Percentiles rank a stretch among this genome's conserved stretches.
These are phyloP conservation scores for Brachionus koreanus DNA, from an alignment of 1,140 invertebrate species.

Conservation along the genomic window DNA sequence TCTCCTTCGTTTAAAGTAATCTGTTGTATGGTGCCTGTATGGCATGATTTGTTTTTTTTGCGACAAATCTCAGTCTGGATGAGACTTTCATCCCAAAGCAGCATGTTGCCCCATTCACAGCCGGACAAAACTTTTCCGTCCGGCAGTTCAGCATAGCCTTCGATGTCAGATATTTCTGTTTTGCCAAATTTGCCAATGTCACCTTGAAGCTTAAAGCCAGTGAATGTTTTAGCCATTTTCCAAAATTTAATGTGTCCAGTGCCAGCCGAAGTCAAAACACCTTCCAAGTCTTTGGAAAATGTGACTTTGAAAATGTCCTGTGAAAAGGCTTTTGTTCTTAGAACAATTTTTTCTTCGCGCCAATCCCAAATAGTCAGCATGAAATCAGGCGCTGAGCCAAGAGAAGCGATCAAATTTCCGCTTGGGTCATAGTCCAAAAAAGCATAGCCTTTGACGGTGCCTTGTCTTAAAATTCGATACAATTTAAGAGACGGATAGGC, in stretches of 20 bases:
- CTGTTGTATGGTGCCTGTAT: slow-evolving; percentile 68
- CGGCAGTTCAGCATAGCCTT: slow-evolving; percentile 74
- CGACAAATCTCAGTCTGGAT: slow-evolving; percentile 76
- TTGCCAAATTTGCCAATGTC: slow-evolving; percentile 79
- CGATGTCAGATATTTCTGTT: slow-evolving; percentile 80
- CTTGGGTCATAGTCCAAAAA: slow-evolving; percentile 73
- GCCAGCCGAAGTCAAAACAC: slow-evolving; percentile 72
- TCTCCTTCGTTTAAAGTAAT: slow-evolving; percentile 67
- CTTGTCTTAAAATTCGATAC: slow-evolving; percentile 68
- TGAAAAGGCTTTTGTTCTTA: slow-evolving; percentile 73
- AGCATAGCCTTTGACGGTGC: slow-evolving; percentile 69
- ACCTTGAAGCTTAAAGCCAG: slow-evolving; percentile 79
- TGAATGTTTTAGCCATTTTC: slow-evolving; percentile 84
- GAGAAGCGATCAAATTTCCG: slow-evolving; percentile 73
- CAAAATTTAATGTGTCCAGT: slow-evolving; percentile 80
- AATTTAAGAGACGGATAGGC: slow-evolving; percentile 73
- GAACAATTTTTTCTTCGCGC: slow-evolving; percentile 68
- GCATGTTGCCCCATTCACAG: slow-evolving; percentile 80
- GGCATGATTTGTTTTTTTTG: slow-evolving; percentile 68
- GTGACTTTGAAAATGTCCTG: slow-evolving; percentile 70
- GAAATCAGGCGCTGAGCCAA: slow-evolving; percentile 77
- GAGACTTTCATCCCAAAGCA: slow-evolving; percentile 79
- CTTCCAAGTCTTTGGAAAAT: slow-evolving; percentile 73
- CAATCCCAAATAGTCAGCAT: slow-evolving; percentile 82
- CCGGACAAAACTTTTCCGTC: slow-evolving; percentile 81